These are phyloP conservation scores for Elgaria multicarinata DNA, from an alignment of 2,113 vertebrate species.

Conservation along the genomic window DNA sequence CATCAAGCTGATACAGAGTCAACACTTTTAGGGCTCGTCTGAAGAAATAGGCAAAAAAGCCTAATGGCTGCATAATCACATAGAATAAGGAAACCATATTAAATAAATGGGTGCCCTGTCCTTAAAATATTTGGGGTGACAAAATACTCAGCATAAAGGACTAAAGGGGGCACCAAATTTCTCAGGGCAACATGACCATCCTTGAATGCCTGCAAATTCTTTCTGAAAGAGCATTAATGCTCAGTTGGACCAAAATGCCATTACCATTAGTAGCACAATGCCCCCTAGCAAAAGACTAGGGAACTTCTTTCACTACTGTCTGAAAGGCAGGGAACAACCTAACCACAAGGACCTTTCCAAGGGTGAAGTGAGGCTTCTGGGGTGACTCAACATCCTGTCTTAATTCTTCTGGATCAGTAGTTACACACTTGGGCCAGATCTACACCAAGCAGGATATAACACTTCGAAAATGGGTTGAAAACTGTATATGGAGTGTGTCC, in stretches of 20 bases:
- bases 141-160: too few species aligned
- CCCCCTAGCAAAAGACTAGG: constrained; percentile 52
- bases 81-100: background rate
- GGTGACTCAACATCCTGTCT: too few species aligned
- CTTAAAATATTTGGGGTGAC: background rate
- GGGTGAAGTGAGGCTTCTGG: background rate
- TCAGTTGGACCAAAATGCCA: background rate
- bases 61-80: background rate
- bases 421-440: too few species aligned
- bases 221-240: background rate
- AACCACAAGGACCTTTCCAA: background rate
- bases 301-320: constrained; percentile 39
- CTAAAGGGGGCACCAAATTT: background rate
- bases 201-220: background rate
- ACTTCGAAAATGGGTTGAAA: too few species aligned
- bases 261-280: constrained; percentile 24
- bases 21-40: background rate
- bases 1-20: background rate
- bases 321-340: background rate
- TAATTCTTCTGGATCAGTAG: background rate
- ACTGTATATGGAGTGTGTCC: too few species aligned
- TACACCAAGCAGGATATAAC: too few species aligned
- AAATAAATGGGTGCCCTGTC: background rate
- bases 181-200: background rate
- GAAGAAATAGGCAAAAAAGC: background rate